Base-by-base conservation (phyloP, 2,888 invertebrate species). In the Tenodera sinensis region DNA sequence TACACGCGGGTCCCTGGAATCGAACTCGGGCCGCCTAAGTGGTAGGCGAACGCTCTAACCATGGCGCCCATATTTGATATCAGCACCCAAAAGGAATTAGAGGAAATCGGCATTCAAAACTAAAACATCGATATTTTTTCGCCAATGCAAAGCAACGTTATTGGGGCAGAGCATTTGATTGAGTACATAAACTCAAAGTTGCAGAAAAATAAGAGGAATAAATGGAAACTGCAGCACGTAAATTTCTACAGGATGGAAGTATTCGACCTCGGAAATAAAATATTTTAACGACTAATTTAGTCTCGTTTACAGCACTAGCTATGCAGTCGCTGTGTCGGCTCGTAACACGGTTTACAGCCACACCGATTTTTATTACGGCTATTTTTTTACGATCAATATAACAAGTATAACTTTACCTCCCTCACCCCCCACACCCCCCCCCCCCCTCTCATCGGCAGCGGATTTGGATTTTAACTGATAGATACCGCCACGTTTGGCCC, bases 301-400 rank as follows among this genome's bases (percentile, higher is more conserved):
- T 71, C 25, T 20, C 54, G 54, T 71, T 71, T 71, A 20, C 54
- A 20, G 54, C 25, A 4, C 54, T 71, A 71, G 54, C 20, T 71
- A 20, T 71, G 54, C 3, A 71, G 54, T 71, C 54, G 15, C 25
- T 71, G 54, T 71, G 25, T 71, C 25, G 54, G 54, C 20, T 71
- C 54, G 54, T 71, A 71, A 71, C 20, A 25, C 54, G 54, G 54
- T 71, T 71, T 71, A 71, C 54, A 71, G 54, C 54, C 54, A 25
- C 25, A 20, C 54, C 54, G 54, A 71, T n/a, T 87, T 87, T 83
- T 83, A 87, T 87, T 87, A 83, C 34, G 87, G 87, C 87, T 87
- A 83, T 71, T 87, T 87, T 71, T 85, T 87, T 87, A 87, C 82
- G 87, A 87, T 83, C 87, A 87, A 83, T 87, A 83, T 87, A 87